Percentiles rank a stretch among this genome's conserved stretches.
Conservation (phyloP, 2,113 vertebrate genomes). For the Sialia sialis region DNA sequence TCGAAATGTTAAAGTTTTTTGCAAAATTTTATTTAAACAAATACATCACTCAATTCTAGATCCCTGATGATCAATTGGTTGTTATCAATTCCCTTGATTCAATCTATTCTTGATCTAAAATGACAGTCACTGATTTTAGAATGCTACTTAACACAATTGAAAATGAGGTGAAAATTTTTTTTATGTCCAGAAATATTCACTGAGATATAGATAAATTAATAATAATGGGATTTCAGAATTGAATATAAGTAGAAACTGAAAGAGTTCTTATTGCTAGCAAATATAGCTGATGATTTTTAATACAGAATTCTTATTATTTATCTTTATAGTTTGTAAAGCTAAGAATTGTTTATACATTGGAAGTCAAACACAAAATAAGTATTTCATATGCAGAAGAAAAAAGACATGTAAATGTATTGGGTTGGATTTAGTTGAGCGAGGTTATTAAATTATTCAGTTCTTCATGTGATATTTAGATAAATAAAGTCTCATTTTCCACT, state of each 20-base stretch:
- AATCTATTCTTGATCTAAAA: not conserved
- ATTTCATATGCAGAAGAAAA: not conserved
- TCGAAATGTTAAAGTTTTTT: not conserved
- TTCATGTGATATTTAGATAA: conserved; percentile 66
- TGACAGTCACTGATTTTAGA: not conserved
- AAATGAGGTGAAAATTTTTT: not conserved
- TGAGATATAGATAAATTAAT: not conserved
- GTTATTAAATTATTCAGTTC: conserved; percentile 61
- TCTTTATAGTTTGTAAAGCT: conserved; percentile 17
- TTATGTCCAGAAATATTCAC: not conserved
- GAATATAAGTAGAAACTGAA: not conserved
- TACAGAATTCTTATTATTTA: not conserved
- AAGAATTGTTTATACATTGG: not conserved
- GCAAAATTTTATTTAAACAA: not conserved
- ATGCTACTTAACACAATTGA: not conserved
- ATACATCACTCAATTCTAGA: not conserved
- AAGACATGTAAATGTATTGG: not conserved
- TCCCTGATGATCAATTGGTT: not conserved
- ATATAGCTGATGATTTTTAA: not conserved
- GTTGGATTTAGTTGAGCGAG: conserved; percentile 22
- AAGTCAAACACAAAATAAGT: conserved; percentile 27
- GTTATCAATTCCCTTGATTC: not conserved
- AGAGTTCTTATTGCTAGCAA: not conserved
- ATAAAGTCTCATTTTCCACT: conserved; percentile 57
- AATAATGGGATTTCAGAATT: not conserved